These are phyloP conservation scores for Ormyrus pomaceus DNA, from an alignment of 2,888 invertebrate species.

Conservation along the genomic window DNA sequence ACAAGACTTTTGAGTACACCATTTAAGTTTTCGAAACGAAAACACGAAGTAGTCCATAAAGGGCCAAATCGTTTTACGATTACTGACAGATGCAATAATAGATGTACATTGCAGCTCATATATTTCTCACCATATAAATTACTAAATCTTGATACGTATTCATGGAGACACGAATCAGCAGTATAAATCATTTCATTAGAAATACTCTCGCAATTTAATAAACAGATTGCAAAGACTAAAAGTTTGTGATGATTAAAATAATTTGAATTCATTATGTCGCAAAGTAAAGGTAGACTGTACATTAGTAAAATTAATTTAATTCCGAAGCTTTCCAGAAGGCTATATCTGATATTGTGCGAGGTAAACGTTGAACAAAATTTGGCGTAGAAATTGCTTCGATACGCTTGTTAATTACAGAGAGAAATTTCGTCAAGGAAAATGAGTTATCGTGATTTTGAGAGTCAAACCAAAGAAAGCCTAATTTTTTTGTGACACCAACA, in stretches of 20 bases:
- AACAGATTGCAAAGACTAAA: conserved; percentile 21
- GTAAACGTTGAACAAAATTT: neutral
- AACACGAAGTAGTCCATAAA: conserved; percentile 1
- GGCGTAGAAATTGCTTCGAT: neutral
- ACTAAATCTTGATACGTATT: neutral
- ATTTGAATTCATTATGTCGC: neutral
- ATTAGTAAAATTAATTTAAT: conserved; percentile 2
- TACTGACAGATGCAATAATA: neutral
- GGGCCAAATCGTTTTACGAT: neutral
- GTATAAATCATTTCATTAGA: conserved; percentile 13
- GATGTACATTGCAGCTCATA: conserved; percentile 30
- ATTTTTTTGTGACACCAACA: conserved; percentile 4
- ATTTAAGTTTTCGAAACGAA: conserved; percentile 5
- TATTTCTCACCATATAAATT: neutral
- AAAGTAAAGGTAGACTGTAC: neutral
- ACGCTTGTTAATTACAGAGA: neutral
- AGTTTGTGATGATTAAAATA: conserved; percentile 28
- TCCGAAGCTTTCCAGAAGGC: conserved; percentile 14
- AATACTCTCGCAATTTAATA: conserved; percentile 36
- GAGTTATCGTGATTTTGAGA: neutral
- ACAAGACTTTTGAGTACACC: no score
- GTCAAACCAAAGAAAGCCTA: conserved; percentile 9
- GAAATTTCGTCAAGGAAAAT: conserved; percentile 6
- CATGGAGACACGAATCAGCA: neutral
- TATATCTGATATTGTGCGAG: neutral